Evolutionary conservation across 2,113 vertebrate genomes (phyloP).

Genomic region (Porphyrio hochstetteri): DNA sequence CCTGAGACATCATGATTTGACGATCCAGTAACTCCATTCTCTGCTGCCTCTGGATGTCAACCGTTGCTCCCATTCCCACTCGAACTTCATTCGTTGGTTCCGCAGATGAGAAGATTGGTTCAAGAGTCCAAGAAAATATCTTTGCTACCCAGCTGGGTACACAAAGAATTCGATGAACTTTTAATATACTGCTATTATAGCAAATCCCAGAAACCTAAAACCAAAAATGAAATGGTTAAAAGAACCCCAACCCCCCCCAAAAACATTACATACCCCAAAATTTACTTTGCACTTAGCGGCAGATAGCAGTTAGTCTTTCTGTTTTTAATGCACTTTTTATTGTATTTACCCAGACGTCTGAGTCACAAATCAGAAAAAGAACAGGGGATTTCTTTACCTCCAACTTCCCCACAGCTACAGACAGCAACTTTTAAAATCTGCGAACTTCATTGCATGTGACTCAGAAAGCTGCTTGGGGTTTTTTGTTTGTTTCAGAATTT

Average conservation of each 20-base stretch:
- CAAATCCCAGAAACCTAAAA: constrained; percentile 87
- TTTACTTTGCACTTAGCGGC: not conserved
- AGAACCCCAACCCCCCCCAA: not conserved
- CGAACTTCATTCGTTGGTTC: constrained; percentile 83
- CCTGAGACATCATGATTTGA: constrained; percentile 91
- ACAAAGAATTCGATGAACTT: constrained; percentile 81
- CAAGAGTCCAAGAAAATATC: constrained; percentile 82
- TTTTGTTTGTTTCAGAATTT: not conserved
- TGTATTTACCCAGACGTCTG: not conserved
- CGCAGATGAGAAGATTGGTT: constrained; percentile 87
- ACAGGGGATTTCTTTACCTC: constrained; percentile 37
- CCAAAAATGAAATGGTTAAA: not conserved
- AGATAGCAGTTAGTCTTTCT: not conserved
- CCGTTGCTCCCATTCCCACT: constrained; percentile 93
- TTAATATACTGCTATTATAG: constrained; percentile 81
- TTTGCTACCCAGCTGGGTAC: constrained; percentile 85
- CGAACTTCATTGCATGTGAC: not conserved
- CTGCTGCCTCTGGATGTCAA: constrained; percentile 96
- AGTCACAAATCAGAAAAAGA: not conserved
- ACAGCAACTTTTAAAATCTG: not conserved
- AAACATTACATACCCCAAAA: not conserved
- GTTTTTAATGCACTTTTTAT: not conserved
- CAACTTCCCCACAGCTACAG: constrained; percentile 27
- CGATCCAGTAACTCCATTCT: constrained; percentile 92
- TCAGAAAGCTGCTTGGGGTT: not conserved